These are phyloP conservation scores for Pterostichus madidus DNA, from an alignment of 2,888 invertebrate species.

Conservation along the genomic window DNA sequence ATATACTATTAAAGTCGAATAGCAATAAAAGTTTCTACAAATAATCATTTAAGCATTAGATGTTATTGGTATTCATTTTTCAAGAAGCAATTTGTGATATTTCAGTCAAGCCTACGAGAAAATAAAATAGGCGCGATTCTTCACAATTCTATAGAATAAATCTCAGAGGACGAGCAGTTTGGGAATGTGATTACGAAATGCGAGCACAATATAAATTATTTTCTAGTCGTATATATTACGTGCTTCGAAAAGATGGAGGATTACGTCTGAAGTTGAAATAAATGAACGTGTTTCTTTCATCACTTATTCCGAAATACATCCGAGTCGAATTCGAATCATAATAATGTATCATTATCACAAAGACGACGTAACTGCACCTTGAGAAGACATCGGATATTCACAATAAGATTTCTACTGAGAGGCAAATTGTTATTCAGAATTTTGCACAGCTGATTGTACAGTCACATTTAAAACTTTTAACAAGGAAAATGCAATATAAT, in stretches of 20 bases:
- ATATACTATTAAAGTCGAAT: no score
- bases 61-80: neutral
- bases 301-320: neutral
- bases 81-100: neutral
- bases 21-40: no score
- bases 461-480: no score
- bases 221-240: conserved; percentile 7
- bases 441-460: no score
- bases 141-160: conserved; percentile 10
- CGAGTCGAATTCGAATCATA: neutral
- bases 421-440: no score
- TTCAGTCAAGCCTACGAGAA: neutral
- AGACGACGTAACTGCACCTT: neutral
- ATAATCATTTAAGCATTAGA: neutral
- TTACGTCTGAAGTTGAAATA: conserved; percentile 6
- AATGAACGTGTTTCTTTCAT: conserved; percentile 14
- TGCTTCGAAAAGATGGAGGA: conserved; percentile 10
- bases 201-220: conserved; percentile 3
- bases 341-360: neutral
- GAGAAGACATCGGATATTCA: neutral
- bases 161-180: neutral
- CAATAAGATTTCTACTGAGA: no score
- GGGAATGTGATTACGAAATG: neutral
- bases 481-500: no score
- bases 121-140: neutral